Evolutionary conservation across 1,140 invertebrate genomes (phyloP).

Genomic region (Diabrotica undecimpunctata): DNA sequence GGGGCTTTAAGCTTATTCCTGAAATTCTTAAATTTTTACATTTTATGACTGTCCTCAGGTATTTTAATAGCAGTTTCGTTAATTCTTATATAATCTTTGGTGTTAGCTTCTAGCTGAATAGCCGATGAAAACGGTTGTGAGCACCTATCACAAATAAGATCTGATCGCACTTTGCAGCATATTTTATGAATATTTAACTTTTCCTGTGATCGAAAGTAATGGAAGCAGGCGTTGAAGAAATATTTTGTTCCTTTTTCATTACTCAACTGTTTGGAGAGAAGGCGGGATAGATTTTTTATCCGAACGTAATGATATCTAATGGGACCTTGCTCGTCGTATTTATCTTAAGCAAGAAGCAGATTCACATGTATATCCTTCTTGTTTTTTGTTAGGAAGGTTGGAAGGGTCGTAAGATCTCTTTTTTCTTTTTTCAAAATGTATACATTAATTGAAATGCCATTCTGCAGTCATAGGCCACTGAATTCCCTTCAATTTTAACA

Average conservation of each 20-base stretch:
- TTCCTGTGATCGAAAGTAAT: slow-evolving; percentile 31
- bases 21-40: too few relatives aligned
- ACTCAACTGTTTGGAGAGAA: slow-evolving; percentile 36
- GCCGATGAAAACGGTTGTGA: too few relatives aligned
- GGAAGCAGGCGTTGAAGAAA: slow-evolving; percentile 39
- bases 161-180: too few relatives aligned
- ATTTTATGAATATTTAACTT: too few relatives aligned
- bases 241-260: slow-evolving; percentile 28
- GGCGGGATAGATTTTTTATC: slow-evolving; percentile 37
- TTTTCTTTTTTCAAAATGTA: too few relatives aligned
- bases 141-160: too few relatives aligned
- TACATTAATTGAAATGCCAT: slow-evolving; percentile 31
- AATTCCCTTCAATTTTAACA: slow-evolving; percentile 36
- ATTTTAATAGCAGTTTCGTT: too few relatives aligned
- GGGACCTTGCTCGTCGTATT: slow-evolving; percentile 29
- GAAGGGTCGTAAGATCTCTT: too few relatives aligned
- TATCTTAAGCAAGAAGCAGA: slow-evolving; percentile 33
- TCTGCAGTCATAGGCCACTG: slow-evolving; percentile 32
- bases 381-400: slow-evolving; percentile 26
- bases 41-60: too few relatives aligned
- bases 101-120: too few relatives aligned
- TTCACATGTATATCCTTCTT: slow-evolving; percentile 36
- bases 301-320: slow-evolving; percentile 42
- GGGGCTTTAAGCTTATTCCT: too few relatives aligned
- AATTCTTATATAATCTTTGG: too few relatives aligned